phyloP scores from a whole-genome alignment of 2,113 vertebrate species.

The Phylloscopus trochilus region DNA sequence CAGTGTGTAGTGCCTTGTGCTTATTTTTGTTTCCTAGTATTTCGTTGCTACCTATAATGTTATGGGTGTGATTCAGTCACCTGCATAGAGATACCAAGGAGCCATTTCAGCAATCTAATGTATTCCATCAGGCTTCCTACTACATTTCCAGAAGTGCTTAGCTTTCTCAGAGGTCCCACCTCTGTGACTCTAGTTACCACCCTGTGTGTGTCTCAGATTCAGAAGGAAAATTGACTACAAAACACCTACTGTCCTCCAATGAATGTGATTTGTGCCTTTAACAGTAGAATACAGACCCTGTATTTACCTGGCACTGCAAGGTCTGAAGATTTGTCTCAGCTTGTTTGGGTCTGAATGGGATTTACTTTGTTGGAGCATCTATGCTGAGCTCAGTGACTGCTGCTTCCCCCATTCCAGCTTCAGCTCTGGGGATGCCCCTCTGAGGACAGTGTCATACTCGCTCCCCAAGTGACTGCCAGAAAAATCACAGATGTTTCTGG shows the following conservation, averaged over 20 bases:
- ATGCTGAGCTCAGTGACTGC: not conserved
- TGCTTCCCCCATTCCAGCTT: not conserved
- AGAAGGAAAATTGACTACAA: not conserved
- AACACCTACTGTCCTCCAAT: not conserved
- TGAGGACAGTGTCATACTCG: rapidly evolving
- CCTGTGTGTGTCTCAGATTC: not conserved
- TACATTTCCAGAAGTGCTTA: not conserved
- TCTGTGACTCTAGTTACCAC: not conserved
- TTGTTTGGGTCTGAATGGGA: not conserved
- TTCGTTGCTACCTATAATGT: not conserved
- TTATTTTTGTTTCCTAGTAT: not conserved
- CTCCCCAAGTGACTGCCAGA: not conserved
- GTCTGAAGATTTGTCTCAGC: not conserved
- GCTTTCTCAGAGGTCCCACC: not conserved
- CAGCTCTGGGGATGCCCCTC: not conserved
- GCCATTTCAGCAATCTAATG: not conserved
- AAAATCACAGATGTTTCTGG: not conserved
- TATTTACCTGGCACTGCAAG: not conserved
- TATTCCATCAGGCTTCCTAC: not conserved
- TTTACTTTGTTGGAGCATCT: not conserved
- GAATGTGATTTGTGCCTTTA: not conserved
- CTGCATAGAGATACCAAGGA: not conserved
- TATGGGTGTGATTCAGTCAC: not conserved
- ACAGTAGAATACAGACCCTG: not conserved
- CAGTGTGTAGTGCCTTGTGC: not conserved